Evolutionary conservation across 2,797 vertebrate species (phyloP).

Genomic region (Acomys russatus): DNA sequence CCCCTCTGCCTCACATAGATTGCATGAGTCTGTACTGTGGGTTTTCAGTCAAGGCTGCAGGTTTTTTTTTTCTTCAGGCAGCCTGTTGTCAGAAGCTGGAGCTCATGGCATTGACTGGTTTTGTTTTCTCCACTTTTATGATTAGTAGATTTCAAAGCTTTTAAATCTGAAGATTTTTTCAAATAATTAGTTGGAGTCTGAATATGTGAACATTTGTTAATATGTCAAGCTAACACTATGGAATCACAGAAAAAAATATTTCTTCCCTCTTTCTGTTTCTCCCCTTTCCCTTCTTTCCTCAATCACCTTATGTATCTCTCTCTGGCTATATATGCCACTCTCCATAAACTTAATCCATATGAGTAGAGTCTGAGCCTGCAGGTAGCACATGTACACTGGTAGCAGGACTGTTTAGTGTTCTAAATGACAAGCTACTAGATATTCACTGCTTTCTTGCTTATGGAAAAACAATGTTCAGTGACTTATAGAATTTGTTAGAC

Average conservation of each 20-base stretch:
- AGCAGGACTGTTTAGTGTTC: neutral
- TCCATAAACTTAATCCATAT: neutral
- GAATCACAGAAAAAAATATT: slow-evolving; percentile 23
- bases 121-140: neutral
- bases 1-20: neutral
- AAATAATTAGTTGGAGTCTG: slow-evolving; percentile 46
- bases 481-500: neutral
- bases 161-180: slow-evolving; percentile 50
- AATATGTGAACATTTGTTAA: slow-evolving; percentile 67
- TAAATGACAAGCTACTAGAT: neutral
- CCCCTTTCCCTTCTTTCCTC: neutral
- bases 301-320: neutral
- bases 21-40: neutral
- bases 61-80: neutral
- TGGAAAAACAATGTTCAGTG: neutral
- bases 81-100: neutral
- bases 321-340: neutral
- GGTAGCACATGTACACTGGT: neutral
- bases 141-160: slow-evolving; percentile 58
- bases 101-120: neutral
- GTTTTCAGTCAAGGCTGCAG: neutral
- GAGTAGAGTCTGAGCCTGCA: no score
- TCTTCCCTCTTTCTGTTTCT: neutral
- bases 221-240: slow-evolving; percentile 49
- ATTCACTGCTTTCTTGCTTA: neutral